These are phyloP conservation scores for Coregonus ussuriensis DNA, from an alignment of 2,797 vertebrate species.

Conservation along the genomic window DNA sequence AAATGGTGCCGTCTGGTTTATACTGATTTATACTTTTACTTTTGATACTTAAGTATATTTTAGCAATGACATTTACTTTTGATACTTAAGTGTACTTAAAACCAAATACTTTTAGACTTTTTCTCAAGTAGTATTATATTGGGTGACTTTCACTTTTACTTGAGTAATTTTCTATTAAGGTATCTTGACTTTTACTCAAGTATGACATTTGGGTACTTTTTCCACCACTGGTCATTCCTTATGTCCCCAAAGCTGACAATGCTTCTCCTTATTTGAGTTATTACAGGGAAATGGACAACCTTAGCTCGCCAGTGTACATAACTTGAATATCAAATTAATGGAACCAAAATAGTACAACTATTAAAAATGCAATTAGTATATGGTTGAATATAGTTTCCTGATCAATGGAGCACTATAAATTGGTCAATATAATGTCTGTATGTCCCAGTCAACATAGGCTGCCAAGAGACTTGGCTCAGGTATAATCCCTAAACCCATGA, in stretches of 20 bases:
- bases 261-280: background rate
- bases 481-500: constrained; percentile 75
- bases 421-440: background rate
- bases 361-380: background rate
- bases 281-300: background rate
- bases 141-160: no score
- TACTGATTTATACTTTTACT: no score
- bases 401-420: background rate
- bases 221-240: background rate
- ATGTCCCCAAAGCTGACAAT: background rate
- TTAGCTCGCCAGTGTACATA: background rate
- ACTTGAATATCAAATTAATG: background rate
- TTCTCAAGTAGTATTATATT: no score
- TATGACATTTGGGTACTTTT: no score
- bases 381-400: background rate
- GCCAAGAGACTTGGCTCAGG: constrained; percentile 47
- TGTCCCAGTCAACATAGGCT: constrained; percentile 32
- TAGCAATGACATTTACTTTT: no score
- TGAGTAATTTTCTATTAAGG: no score
- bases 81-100: no score
- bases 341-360: background rate
- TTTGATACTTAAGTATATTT: no score
- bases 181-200: no score
- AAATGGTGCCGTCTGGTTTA: no score
- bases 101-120: no score